phyloP scores from a whole-genome alignment of 2,888 invertebrate species.

The Caenorhabditis japonica region DNA sequence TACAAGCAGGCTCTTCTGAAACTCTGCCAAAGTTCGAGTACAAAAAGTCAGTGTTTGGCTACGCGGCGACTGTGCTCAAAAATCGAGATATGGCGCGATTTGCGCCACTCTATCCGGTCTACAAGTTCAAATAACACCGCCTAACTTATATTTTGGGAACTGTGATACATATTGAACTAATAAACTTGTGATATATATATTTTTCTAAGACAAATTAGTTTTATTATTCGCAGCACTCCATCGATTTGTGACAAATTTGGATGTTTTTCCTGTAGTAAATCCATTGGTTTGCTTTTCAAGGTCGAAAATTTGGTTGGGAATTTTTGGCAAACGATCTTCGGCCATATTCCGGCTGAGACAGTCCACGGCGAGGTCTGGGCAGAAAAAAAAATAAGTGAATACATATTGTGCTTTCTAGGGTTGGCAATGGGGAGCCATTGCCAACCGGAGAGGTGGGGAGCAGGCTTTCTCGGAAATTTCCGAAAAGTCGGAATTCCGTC shows the following conservation, averaged over 20 bases:
- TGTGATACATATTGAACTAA: background rate
- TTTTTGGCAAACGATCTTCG: conserved; percentile 47
- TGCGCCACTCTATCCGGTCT: conserved; percentile 42
- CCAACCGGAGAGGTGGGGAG: too few relatives aligned
- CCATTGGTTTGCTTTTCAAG: conserved; percentile 45
- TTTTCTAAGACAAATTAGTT: conserved; percentile 23
- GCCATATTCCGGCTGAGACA: conserved; percentile 41
- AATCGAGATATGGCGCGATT: conserved; percentile 37
- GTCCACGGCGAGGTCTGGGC: conserved; percentile 36
- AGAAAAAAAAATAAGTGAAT: background rate
- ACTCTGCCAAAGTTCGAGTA: conserved; percentile 4
- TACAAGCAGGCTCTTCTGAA: background rate
- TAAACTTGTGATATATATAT: background rate
- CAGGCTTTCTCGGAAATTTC: too few relatives aligned
- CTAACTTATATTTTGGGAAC: background rate
- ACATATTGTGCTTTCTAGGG: background rate
- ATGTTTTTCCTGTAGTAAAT: conserved; percentile 24
- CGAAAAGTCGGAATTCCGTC: too few relatives aligned
- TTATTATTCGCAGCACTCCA: conserved; percentile 54
- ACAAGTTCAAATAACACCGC: conserved; percentile 8
- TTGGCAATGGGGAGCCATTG: background rate
- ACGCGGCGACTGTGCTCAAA: conserved; percentile 26
- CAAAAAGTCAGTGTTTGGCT: conserved; percentile 47
- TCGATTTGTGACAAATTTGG: conserved; percentile 54
- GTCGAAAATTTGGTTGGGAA: conserved; percentile 41